These are phyloP conservation scores for Hippoglossus stenolepis DNA, from an alignment of 2,113 vertebrate genomes.

Conservation along the genomic window DNA sequence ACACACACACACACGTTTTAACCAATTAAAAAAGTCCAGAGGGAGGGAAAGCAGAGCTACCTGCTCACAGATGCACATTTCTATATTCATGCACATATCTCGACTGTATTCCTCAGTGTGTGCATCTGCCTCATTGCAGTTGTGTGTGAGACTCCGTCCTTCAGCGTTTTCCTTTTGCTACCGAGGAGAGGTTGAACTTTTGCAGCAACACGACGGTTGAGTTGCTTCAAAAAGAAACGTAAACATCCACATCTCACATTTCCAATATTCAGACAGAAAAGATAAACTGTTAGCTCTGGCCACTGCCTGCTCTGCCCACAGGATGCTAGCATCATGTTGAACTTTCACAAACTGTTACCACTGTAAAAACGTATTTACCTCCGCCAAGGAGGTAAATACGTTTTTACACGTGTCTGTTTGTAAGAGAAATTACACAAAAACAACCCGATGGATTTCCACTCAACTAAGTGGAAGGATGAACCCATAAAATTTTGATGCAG, in stretches of 20 bases:
- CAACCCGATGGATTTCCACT: no score
- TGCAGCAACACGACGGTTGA: not conserved
- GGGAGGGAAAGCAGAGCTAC: not conserved
- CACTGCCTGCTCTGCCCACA: not conserved
- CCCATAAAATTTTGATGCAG: no score
- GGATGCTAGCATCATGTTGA: not conserved
- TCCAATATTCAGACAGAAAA: not conserved
- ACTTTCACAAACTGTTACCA: no score
- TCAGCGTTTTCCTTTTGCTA: not conserved
- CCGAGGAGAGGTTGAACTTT: not conserved
- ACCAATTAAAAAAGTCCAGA: slow-evolving; percentile 10
- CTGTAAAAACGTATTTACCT: no score
- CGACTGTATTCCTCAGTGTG: not conserved
- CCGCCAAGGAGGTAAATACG: no score
- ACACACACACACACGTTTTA: slow-evolving; percentile 19
- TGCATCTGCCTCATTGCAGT: not conserved
- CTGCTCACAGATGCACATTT: not conserved
- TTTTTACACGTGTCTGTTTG: no score
- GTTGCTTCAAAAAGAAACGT: not conserved
- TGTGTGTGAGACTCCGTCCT: not conserved
- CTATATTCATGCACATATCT: not conserved
- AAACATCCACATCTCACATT: not conserved
- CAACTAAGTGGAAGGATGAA: no score
- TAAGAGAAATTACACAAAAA: no score
- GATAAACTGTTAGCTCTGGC: not conserved